Evolutionary conservation across 2,797 vertebrate genomes (phyloP).

Genomic region (Premnoplex brunnescens): DNA sequence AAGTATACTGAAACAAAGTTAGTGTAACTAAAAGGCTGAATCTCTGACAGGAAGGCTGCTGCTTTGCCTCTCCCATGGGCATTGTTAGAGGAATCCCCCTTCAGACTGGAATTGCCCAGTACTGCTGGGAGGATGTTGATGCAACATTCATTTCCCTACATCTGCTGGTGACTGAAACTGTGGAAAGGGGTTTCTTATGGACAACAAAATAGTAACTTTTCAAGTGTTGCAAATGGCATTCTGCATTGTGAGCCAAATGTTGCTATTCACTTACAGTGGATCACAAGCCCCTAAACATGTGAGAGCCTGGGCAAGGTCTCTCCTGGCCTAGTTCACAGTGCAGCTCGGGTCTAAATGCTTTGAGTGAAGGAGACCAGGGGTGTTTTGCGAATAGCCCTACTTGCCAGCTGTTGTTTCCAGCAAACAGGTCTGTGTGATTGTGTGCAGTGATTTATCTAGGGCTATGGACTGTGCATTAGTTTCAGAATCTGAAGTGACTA

Average conservation of each 20-base stretch:
- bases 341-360: neutral
- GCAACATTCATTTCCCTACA: neutral
- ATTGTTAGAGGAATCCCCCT: slow-evolving; percentile 39
- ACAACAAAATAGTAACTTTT: neutral
- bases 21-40: neutral
- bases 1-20: neutral
- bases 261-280: neutral
- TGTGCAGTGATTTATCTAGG: neutral
- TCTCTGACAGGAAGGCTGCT: neutral
- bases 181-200: neutral
- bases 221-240: neutral
- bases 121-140: neutral
- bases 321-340: neutral
- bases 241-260: neutral
- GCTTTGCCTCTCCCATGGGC: neutral
- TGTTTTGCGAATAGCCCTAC: neutral
- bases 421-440: neutral
- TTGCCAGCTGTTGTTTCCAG: neutral
- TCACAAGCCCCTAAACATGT: neutral
- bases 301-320: neutral
- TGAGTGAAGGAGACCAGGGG: neutral
- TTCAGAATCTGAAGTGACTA: neutral
- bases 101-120: slow-evolving; percentile 12
- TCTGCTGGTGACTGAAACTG: neutral
- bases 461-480: neutral